Percentiles rank a stretch among this genome's conserved stretches.
Conservation (phyloP, 2,888 invertebrate genomes). For the Mythimna impura region DNA sequence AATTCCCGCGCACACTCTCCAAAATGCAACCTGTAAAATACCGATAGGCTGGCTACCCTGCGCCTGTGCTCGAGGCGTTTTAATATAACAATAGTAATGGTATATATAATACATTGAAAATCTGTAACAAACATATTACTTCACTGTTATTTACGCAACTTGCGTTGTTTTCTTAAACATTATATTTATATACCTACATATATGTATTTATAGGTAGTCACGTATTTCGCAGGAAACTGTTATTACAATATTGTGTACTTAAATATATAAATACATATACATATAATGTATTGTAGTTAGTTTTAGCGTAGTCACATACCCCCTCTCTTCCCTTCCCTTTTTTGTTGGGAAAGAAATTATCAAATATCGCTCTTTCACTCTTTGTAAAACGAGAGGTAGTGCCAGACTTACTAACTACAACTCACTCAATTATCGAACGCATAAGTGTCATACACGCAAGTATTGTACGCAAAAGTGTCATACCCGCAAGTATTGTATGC, state of each 20-base stretch:
- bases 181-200: not conserved
- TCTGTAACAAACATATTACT: constrained; percentile 18
- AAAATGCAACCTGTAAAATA: too few species aligned
- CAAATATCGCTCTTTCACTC: not conserved
- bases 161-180: constrained; percentile 35
- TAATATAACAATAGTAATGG: too few species aligned
- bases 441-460: too few species aligned
- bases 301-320: not conserved
- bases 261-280: not conserved
- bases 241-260: not conserved
- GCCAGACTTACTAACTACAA: too few species aligned
- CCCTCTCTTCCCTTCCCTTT: too few species aligned
- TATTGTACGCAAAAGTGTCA: too few species aligned
- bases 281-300: not conserved
- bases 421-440: too few species aligned
- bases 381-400: too few species aligned
- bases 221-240: constrained; percentile 36
- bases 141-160: constrained; percentile 3
- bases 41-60: too few species aligned
- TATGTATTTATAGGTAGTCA: not conserved
- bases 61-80: too few species aligned
- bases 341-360: not conserved
- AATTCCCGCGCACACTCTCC: too few species aligned
- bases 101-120: not conserved
- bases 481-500: too few species aligned